A percentile compares a stretch with the other conserved stretches of the same genome.
phyloP scores from a whole-genome alignment of 1,140 invertebrate species.

The Oryctes rhinoceros region DNA sequence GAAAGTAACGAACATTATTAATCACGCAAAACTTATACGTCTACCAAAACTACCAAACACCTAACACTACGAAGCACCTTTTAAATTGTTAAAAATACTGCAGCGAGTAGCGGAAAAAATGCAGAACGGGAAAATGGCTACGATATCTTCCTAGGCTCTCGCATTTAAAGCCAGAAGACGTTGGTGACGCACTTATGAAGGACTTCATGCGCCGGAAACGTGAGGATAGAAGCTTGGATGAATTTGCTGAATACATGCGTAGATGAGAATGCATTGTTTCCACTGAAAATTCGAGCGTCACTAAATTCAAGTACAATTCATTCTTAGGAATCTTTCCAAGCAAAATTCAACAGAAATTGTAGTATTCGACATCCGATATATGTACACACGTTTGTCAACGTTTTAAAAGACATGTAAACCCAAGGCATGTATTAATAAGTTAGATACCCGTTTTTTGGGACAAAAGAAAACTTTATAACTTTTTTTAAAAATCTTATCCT shows the following conservation, averaged over 20 bases:
- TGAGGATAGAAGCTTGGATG: constrained; percentile 42
- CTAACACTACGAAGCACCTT: no score
- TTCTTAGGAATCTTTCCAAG: background rate
- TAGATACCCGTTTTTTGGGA: background rate
- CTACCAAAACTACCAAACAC: no score
- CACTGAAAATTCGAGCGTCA: background rate
- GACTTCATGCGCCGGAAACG: constrained; percentile 44
- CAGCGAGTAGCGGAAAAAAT: background rate
- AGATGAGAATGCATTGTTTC: background rate
- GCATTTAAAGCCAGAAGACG: constrained; percentile 33
- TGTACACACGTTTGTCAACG: background rate
- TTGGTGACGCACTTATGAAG: constrained; percentile 47
- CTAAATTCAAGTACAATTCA: background rate
- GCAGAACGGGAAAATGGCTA: background rate
- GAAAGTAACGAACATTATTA: no score
- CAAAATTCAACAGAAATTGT: background rate
- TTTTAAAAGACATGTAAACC: background rate
- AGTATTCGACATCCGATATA: background rate
- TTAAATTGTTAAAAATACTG: no score
- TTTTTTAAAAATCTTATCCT: background rate
- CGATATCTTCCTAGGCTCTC: background rate
- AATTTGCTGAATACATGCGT: constrained; percentile 5
- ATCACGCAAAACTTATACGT: no score
- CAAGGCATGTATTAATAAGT: background rate
- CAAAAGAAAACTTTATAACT: background rate